Evolutionary conservation across 2,797 vertebrate species (phyloP), one percentile per base, ranked within the genome.

Genomic region (Euphonia xanthogaster): DNA sequence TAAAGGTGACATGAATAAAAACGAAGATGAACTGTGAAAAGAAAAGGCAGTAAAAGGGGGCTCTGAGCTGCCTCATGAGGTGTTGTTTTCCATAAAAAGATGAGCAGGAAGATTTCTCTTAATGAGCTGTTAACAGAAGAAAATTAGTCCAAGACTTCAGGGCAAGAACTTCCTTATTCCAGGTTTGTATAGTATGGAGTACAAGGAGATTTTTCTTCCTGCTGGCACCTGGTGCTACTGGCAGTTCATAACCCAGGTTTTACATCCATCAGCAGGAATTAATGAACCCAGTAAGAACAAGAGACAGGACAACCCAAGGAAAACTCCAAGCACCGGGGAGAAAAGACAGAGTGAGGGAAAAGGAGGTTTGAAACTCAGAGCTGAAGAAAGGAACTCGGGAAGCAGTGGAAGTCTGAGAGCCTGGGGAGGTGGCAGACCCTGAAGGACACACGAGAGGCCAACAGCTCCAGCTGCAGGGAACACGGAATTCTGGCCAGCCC

Each of bases 71-170:
- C 16, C 39, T 9, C 4, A 12, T 9, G 77, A 75, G 22, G 50
- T 25, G 18, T 5, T 57, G 42, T 2, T 53, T 84, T 90, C 54
- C 48, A 23, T 0, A 72, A 71, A 62, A 62, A 73, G 39, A 23
- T 44, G 82, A 10, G 33, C 54, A 75, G 58, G 65, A 47, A 84
- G 87, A 70, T 45, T 62, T 73, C 19, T 30, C 58, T 28, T 90
- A 94, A 92, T 30, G 80, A 95, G 83, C 70, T 81, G 88, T 30
- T 88, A 88, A 84, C 48, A 83, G 78, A 53, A 83, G 73, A 84
- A 90, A 94, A 95, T 81, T 58, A 93, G 71, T 73, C 76, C 60
- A 73, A 80, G 86, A 93, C 91, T 96, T 84, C 62, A 84, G 83
- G 88, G 86, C 71, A 95, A 85, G 88, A 90, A 94, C 60, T 94